These are phyloP conservation scores for Malaclemys terrapin DNA, from an alignment of 2,113 vertebrate genomes.

Conservation along the genomic window DNA sequence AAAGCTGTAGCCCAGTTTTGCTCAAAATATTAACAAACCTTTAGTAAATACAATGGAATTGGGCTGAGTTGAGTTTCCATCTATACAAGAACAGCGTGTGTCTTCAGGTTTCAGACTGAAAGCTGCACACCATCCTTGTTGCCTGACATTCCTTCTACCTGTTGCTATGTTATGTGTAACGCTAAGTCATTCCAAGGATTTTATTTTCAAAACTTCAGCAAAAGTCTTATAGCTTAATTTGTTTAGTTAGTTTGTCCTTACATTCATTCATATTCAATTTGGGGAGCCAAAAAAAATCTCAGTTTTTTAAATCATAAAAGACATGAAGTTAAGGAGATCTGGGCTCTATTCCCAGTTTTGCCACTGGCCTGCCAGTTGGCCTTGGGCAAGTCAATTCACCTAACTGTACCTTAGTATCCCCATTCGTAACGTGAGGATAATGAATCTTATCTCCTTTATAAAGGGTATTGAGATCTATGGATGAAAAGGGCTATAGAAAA, in stretches of 20 bases:
- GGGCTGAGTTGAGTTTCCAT: not conserved
- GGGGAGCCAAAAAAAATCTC: not conserved
- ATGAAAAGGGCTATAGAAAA: not conserved
- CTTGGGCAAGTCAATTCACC: rapidly evolving
- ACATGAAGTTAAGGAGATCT: not conserved
- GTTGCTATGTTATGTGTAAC: not conserved
- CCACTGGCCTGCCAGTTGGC: rapidly evolving
- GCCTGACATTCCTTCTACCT: not conserved
- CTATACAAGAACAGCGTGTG: not conserved
- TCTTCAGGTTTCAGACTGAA: not conserved
- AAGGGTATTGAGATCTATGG: not conserved
- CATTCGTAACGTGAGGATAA: rapidly evolving
- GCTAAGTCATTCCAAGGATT: not conserved
- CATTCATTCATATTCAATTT: not conserved
- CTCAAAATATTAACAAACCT: not conserved
- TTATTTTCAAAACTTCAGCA: not conserved
- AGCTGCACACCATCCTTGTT: not conserved
- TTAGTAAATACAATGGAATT: not conserved
- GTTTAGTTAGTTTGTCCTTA: not conserved
- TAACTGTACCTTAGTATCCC: not conserved
- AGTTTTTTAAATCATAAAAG: not conserved
- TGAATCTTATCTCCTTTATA: not conserved
- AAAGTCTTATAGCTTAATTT: not conserved
- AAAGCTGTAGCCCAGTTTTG: not conserved
- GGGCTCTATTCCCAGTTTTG: not conserved